Base-by-base conservation (phyloP, 2,797 vertebrate species). In the Hapalemur alaotrensis region DNA sequence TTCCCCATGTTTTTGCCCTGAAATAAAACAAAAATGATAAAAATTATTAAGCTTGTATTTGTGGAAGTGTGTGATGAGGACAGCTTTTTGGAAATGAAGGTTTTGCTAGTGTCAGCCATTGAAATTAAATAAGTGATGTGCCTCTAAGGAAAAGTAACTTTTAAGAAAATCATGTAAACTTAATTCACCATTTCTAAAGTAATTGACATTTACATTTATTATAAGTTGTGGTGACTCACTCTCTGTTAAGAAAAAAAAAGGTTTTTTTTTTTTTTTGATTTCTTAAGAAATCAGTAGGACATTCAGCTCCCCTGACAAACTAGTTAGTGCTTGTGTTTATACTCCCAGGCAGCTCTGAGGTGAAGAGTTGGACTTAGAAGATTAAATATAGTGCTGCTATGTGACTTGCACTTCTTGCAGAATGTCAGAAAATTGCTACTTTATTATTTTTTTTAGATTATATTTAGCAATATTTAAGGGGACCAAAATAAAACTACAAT, bases 161-260 rank as follows among this genome's bases (percentile, higher is more conserved):
- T 80, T 35, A 63, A 94, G 94, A 93, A 70, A 76, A 79, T 92
- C 52, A 11, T 43, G 48, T 73, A 84, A 92, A 81, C 65, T 67
- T 79, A 88, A 80, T 48, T 93, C 38, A n/a, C 48, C 28, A 18
- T 93, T 95, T 94, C 43, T 87, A 76, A 79, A 94, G 59, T 76
- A 80, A 73, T 76, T 86, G 89, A 81, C 57, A 50, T 73, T 93
- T 89, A n/a, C 23, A 38, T 76, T 70, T 67, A 69, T 43, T 91
- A 30, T 48, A 80, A 70, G 7, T 81, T 72, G 54, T 52, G 10
- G 35, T 92, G 69, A 73, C 15, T 73, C 32, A 88, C 35, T 92
- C 63, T 92, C n/a, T 80, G 4, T 81, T 43, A 38, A 35, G 32
- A 70, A 20, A 82, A 75, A n/a, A 11, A 46, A 35, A 20, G 61